Evolutionary conservation across 2,113 vertebrate genomes (phyloP).

Genomic region (Taurulus bubalis): DNA sequence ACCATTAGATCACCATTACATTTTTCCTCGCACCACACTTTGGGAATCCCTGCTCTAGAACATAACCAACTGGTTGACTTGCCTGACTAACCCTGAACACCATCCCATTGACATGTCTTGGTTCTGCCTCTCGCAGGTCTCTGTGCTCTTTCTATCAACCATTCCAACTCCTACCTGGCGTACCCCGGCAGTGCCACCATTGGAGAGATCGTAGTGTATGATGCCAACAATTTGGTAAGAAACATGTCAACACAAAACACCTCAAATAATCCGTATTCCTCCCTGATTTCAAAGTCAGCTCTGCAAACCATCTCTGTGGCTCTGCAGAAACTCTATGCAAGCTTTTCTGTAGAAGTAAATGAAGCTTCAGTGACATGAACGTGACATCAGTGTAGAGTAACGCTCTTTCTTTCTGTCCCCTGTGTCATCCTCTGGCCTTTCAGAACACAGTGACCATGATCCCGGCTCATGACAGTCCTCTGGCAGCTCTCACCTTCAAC

Average conservation of each 20-base stretch:
- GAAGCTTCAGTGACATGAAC: not conserved
- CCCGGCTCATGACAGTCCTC: slow-evolving; percentile 94
- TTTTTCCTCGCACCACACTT: too few species aligned
- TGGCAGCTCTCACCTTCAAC: slow-evolving; percentile 94
- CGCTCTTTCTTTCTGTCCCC: not conserved
- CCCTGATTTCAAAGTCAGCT: not conserved
- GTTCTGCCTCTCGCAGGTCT: slow-evolving; percentile 82
- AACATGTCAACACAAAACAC: not conserved
- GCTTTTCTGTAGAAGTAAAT: not conserved
- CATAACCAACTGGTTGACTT: not conserved
- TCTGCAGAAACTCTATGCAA: not conserved
- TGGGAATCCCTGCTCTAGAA: too few species aligned
- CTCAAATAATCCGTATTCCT: not conserved
- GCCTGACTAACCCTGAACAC: not conserved
- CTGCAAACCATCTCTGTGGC: not conserved
- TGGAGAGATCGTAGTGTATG: slow-evolving; percentile 91
- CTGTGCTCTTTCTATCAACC: slow-evolving; percentile 92
- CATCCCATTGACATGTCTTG: not conserved
- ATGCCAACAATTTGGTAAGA: slow-evolving; percentile 92
- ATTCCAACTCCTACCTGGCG: slow-evolving; percentile 93
- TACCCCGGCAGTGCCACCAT: slow-evolving; percentile 90
- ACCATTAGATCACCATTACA: too few species aligned
- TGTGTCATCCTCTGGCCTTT: slow-evolving; percentile 5
- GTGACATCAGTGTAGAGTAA: not conserved
- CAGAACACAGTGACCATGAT: slow-evolving; percentile 96